These are phyloP conservation scores for Agrilus biguttatus DNA, from an alignment of 2,888 invertebrate species.

Conservation along the genomic window DNA sequence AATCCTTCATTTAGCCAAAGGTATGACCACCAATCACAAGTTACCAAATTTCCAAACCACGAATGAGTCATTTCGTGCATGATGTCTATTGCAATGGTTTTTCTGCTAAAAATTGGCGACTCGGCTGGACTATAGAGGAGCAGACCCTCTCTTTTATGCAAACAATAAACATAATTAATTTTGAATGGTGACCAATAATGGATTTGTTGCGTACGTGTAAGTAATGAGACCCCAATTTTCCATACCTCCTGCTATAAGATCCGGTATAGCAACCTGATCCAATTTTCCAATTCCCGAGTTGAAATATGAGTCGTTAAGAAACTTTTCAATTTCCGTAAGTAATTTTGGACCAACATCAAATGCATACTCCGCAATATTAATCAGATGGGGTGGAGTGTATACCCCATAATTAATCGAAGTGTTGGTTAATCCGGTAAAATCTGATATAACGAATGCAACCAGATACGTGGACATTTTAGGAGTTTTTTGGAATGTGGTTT, in stretches of 20 bases:
- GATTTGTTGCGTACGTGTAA: slow-evolving; percentile 40
- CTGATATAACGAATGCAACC: slow-evolving; percentile 70
- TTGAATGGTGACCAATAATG: neutral
- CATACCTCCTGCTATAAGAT: slow-evolving; percentile 78
- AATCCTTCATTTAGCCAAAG: slow-evolving; percentile 65
- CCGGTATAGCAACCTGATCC: slow-evolving; percentile 74
- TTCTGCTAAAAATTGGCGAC: slow-evolving; percentile 42
- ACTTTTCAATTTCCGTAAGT: slow-evolving; percentile 36
- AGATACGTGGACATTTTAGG: slow-evolving; percentile 72
- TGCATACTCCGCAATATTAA: slow-evolving; percentile 32
- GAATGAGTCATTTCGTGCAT: slow-evolving; percentile 71
- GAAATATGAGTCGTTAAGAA: slow-evolving; percentile 42
- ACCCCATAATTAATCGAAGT: slow-evolving; percentile 17
- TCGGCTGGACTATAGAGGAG: slow-evolving; percentile 35
- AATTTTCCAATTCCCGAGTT: slow-evolving; percentile 51
- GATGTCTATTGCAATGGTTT: slow-evolving; percentile 49
- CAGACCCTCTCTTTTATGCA: slow-evolving; percentile 39
- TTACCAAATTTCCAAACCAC: slow-evolving; percentile 70
- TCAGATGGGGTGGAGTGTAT: slow-evolving; percentile 32
- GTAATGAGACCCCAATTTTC: slow-evolving; percentile 86
- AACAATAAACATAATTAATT: neutral
- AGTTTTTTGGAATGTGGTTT: slow-evolving; percentile 25
- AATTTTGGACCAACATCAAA: slow-evolving; percentile 31
- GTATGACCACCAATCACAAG: slow-evolving; percentile 61
- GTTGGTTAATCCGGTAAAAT: slow-evolving; percentile 36